These are phyloP conservation scores for Saturnia pavonia DNA, from an alignment of 2,888 invertebrate genomes.

Conservation along the genomic window DNA sequence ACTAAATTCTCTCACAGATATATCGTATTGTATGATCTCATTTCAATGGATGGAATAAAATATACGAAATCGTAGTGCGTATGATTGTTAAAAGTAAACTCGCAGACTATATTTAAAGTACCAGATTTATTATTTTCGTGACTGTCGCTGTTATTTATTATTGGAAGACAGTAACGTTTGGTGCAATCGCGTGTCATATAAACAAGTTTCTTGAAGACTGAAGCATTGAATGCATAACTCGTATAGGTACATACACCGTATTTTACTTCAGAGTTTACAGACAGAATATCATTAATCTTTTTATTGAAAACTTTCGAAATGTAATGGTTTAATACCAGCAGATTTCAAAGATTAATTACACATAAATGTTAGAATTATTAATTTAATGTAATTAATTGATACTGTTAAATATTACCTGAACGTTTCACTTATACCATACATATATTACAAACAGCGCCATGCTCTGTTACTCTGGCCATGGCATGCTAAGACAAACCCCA, in stretches of 20 bases:
- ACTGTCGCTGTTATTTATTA: constrained; percentile 29
- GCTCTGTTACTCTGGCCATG: no score
- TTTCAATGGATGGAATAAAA: no score
- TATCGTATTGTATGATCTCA: background rate
- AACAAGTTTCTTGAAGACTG: background rate
- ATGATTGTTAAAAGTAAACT: no score
- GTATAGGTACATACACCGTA: background rate
- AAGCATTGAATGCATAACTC: background rate
- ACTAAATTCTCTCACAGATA: background rate
- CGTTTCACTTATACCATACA: no score
- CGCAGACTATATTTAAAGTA: constrained; percentile 19
- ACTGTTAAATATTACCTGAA: no score
- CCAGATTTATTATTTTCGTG: constrained; percentile 26
- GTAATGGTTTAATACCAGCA: background rate
- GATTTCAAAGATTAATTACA: background rate
- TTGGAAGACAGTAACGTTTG: constrained; percentile 33
- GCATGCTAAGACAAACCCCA: no score
- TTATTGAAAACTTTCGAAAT: background rate
- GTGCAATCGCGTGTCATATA: constrained; percentile 35
- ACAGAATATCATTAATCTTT: background rate
- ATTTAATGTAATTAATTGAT: no score
- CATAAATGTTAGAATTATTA: no score
- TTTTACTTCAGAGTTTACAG: background rate
- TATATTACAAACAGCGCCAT: no score
- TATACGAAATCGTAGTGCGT: no score